Base-by-base conservation (phyloP, 2,888 invertebrate species). In the Melikaiella ostensackeni region DNA sequence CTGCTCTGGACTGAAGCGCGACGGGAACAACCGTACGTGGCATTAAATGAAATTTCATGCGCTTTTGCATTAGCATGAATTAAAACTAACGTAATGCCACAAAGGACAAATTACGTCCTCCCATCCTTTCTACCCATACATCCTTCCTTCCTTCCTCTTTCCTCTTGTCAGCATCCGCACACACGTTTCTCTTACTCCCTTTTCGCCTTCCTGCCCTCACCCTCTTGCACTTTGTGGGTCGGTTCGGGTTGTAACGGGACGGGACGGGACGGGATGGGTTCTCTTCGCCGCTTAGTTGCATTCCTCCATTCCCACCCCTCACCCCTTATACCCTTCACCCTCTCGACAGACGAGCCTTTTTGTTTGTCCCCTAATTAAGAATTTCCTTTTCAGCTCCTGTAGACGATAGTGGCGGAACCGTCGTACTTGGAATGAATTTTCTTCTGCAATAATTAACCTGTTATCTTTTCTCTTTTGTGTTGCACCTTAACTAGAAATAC, bases 1-100 rank as follows among this genome's bases (percentile, higher is more conserved):
- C 9, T 66, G 46, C 46, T 33, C 30, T 30, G 27, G 50, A 70
- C 27, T 70, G 50, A n/a, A 70, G 11, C 30, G 46, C 9, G n/a
- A 66, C 46, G 70, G 1, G 50, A 70, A 50, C 50, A 70, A 70
- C 30, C 50, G 70, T 50, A 50, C 70, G 30, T 46, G 50, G 61
- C 35, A 46, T 50, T 33, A 77, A 75, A 75, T 75, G 77, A 75
- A 77, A 77, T 77, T 77, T 77, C 77, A 77, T 77, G 66, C 77
- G 70, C 75, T 75, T 77, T 42, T 61, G 75, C 77, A 77, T 75
- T 75, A 77, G 66, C 77, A 75, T 75, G 50, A 77, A 77, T 77
- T 77, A 77, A 77, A 77, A 70, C 75, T 75, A 77, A 75, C 50
- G 50, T 35, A 77, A 77, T 35, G 66, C 77, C 75, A 77, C 77